Conservation (phyloP, 2,888 invertebrate species). For the Galerucella pusilla region DNA sequence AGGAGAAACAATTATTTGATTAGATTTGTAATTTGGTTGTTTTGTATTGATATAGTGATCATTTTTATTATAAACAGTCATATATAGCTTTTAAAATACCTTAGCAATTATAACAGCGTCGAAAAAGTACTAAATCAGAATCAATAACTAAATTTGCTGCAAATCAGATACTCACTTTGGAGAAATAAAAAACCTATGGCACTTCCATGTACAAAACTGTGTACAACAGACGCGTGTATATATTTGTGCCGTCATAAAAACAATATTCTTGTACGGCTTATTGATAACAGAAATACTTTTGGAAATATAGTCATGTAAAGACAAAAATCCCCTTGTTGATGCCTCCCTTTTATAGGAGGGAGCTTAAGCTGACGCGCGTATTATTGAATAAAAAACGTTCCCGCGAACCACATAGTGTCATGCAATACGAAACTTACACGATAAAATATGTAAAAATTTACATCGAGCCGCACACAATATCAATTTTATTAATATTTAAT, state of each 20-base stretch:
- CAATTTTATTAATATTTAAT: no score
- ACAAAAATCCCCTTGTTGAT: conserved; percentile 19
- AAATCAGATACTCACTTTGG: no score
- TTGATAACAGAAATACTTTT: conserved; percentile 18
- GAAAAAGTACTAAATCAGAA: no score
- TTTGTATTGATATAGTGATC: no score
- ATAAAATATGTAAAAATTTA: background rate
- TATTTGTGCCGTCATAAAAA: background rate
- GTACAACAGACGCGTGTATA: background rate
- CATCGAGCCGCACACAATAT: background rate
- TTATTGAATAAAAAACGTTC: conserved; percentile 9
- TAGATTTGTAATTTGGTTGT: no score
- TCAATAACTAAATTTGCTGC: background rate
- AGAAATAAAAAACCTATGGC: no score
- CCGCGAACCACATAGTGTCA: background rate
- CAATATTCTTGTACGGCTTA: conserved; percentile 1
- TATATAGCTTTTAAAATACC: no score
- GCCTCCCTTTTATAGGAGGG: conserved; percentile 16
- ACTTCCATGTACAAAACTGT: background rate
- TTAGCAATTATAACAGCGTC: no score
- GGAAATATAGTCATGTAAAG: conserved; percentile 21
- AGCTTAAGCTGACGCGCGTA: conserved; percentile 6
- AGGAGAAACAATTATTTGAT: no score
- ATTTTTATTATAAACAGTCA: no score
- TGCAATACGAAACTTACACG: background rate